phyloP scores from a whole-genome alignment of 1,140 invertebrate genomes.

The Colletes gigas region DNA sequence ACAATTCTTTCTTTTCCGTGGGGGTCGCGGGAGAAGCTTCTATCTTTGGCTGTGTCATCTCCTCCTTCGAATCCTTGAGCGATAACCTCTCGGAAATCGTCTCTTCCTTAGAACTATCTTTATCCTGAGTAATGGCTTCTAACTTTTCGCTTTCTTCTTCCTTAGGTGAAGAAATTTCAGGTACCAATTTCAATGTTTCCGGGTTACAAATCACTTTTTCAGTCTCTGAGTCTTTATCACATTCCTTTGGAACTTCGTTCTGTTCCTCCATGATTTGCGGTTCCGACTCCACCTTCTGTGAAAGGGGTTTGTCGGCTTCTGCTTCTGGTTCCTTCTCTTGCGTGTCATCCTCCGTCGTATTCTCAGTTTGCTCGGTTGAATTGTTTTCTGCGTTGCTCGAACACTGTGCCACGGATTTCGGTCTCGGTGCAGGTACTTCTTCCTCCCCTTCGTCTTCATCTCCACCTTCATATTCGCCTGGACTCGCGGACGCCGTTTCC shows the following conservation, averaged over 20 bases:
- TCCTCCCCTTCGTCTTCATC: slow-evolving; percentile 77
- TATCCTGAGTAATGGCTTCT: slow-evolving; percentile 35
- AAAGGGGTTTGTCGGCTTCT: background rate
- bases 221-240: slow-evolving; percentile 51
- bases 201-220: slow-evolving; percentile 45
- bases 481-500: slow-evolving; percentile 74
- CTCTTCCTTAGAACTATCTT: slow-evolving; percentile 52
- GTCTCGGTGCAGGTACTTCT: slow-evolving; percentile 67
- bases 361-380: slow-evolving; percentile 37
- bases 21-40: slow-evolving; percentile 38
- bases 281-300: slow-evolving; percentile 30
- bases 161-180: slow-evolving; percentile 53
- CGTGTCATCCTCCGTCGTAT: background rate
- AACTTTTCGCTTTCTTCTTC: slow-evolving; percentile 51
- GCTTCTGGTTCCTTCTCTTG: slow-evolving; percentile 37
- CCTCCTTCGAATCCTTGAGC: slow-evolving; percentile 53
- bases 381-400: slow-evolving; percentile 24
- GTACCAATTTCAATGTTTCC: slow-evolving; percentile 62
- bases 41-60: slow-evolving; percentile 49
- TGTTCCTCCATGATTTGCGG: slow-evolving; percentile 4
- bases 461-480: slow-evolving; percentile 82
- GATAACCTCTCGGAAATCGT: slow-evolving; percentile 29
- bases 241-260: slow-evolving; percentile 34
- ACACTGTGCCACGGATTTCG: slow-evolving; percentile 53
- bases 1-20: slow-evolving; percentile 58